Percentiles rank a stretch among this genome's conserved stretches.
phyloP scores from a whole-genome alignment of 1,140 invertebrate genomes.

The Himalopsyche phryganea region DNA sequence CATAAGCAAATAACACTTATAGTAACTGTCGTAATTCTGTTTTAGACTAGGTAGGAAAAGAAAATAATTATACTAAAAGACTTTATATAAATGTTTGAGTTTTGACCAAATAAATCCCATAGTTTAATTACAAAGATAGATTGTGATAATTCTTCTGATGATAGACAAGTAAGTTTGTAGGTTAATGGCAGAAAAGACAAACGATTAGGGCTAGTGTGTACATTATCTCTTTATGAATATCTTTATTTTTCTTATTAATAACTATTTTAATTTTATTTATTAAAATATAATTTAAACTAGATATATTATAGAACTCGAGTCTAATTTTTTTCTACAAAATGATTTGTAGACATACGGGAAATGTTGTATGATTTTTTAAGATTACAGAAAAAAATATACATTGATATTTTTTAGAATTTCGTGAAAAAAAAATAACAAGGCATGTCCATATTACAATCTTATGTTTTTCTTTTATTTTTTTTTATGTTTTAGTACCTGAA shows the following conservation, averaged over 20 bases:
- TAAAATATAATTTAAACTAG: not conserved
- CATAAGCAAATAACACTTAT: constrained; percentile 25
- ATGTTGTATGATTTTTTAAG: too few relatives aligned
- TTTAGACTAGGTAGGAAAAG: not conserved
- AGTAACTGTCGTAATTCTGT: not conserved
- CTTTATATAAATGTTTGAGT: constrained; percentile 4
- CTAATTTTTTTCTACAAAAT: too few relatives aligned
- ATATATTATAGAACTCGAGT: too few relatives aligned
- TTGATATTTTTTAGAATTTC: too few relatives aligned
- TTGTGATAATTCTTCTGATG: constrained; percentile 26
- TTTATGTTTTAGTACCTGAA: too few relatives aligned
- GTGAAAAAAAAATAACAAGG: too few relatives aligned
- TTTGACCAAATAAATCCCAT: constrained; percentile 9
- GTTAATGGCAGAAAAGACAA: constrained; percentile 25
- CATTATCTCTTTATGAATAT: not conserved
- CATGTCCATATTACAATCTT: too few relatives aligned
- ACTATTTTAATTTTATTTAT: not conserved
- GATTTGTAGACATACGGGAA: too few relatives aligned
- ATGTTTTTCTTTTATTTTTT: too few relatives aligned
- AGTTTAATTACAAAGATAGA: constrained; percentile 17
- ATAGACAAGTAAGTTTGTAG: constrained; percentile 4
- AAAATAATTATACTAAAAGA: constrained; percentile 15
- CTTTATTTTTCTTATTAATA: not conserved
- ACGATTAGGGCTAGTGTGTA: constrained; percentile 29
- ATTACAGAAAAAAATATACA: too few relatives aligned